Evolutionary conservation across 2,797 vertebrate species (phyloP), one percentile per base, ranked within the genome.

Genomic region (Echiichthys vipera): DNA sequence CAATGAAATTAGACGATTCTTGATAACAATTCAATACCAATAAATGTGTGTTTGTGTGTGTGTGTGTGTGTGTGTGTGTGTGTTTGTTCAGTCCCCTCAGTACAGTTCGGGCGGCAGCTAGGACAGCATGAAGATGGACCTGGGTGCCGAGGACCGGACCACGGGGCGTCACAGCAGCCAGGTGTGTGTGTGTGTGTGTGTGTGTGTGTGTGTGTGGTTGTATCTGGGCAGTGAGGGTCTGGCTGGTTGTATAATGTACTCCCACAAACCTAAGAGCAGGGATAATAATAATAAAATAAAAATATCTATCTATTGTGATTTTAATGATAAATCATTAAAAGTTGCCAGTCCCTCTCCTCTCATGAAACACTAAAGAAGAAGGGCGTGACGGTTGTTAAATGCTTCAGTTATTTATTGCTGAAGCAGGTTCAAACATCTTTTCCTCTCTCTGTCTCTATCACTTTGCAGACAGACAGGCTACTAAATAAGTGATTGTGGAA

Each of bases 81-180:
- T 78, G 51, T 77, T 68, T 78, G 53, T 74, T 18, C 83, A 98
- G 97, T 98, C 98, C 20, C 97, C 98, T 0, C 96, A 96, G 0
- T 98, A 96, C 90, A 96, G 96, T 87, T 97, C 97, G 0, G 96
- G 97, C 20, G 90, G 89, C 69, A 97, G 96, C 91, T 98, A 97
- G 0, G 97, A 98, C 89, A 95, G 96, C 62, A 92, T 97, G 85
- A 98, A 98, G 93, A 97, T 96, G 2, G 97, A 99, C 86, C 86
- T 96, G 78, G 95, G 96, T 15, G 96, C 97, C 0, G 98, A 98
- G 89, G 97, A 98, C 91, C 91, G 98, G 88, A 97, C 96, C 0
- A 93, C 94, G 0, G 95, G 95, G 3, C 90, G 91, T n/a, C n/a
- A n/a, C n/a, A n/a, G n/a, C n/a, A n/a, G n/a, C 0, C 96, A 95